Evolutionary conservation across 2,797 vertebrate genomes (phyloP).

Genomic region (Columba guinea): DNA sequence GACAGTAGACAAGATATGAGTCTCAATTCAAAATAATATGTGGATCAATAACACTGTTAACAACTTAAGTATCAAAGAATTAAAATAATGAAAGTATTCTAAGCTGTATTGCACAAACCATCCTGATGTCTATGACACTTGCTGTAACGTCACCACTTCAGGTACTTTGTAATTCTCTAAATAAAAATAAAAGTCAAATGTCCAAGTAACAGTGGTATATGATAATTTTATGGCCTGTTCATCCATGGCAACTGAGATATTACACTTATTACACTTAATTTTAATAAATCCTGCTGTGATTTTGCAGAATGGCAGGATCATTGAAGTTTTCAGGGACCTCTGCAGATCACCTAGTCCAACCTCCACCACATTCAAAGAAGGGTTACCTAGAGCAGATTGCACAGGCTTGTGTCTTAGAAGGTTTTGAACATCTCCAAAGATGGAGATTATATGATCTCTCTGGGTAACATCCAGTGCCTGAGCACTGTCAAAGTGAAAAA

Average conservation of each 20-base stretch:
- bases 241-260: background rate
- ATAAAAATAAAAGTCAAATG: background rate
- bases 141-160: background rate
- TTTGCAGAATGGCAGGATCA: background rate
- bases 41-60: background rate
- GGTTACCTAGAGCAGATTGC: background rate
- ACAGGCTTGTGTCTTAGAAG: fast-evolving
- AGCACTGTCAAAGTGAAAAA: background rate
- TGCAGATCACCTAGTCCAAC: background rate
- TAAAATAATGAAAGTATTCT: background rate
- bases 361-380: background rate
- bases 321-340: background rate
- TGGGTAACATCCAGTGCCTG: background rate
- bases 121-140: background rate
- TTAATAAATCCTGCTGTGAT: background rate
- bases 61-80: background rate
- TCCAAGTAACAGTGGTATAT: background rate
- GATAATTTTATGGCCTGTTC: background rate
- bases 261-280: background rate
- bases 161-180: background rate
- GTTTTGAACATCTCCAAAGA: background rate
- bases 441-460: background rate
- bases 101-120: background rate
- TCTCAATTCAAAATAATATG: background rate
- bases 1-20: background rate